phyloP scores from a whole-genome alignment of 2,113 vertebrate species.

The Bujurquina vittata region DNA sequence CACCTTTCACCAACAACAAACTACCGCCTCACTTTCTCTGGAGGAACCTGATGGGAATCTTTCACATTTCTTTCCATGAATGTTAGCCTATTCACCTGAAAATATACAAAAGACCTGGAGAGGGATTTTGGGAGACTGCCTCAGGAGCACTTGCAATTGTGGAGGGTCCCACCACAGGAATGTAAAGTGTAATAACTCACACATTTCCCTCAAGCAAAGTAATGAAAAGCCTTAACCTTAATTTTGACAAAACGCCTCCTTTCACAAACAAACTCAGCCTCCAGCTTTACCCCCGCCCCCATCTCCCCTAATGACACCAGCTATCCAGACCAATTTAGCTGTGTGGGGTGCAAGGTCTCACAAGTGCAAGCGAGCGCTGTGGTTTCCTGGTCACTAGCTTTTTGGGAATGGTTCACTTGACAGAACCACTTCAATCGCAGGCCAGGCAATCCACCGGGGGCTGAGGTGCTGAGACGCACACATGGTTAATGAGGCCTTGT shows the following conservation, averaged over 20 bases:
- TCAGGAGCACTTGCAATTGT: constrained; percentile 37
- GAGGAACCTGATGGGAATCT: not conserved
- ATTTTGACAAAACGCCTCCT: constrained; percentile 57
- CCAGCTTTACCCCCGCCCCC: not conserved
- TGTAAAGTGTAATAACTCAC: constrained; percentile 62
- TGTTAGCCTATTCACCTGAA: not conserved
- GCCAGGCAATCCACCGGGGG: not conserved
- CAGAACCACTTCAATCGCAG: constrained; percentile 53
- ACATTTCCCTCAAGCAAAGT: constrained; percentile 50
- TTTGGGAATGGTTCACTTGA: constrained; percentile 70
- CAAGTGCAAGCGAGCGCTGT: constrained; percentile 48
- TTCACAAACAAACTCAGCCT: constrained; percentile 57
- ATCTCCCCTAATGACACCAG: constrained; percentile 31
- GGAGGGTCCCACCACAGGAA: constrained; percentile 66
- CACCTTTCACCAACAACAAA: constrained; percentile 46
- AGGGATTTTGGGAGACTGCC: constrained; percentile 9
- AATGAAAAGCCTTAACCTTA: constrained; percentile 54
- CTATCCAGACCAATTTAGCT: constrained; percentile 31
- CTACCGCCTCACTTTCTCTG: constrained; percentile 13
- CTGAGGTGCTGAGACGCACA: constrained; percentile 39
- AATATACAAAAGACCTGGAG: constrained; percentile 27
- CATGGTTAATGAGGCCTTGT: constrained; percentile 2
- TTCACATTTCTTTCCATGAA: not conserved
- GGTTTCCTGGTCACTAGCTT: constrained; percentile 70
- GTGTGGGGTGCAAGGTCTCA: constrained; percentile 58